Conservation (phyloP, 2,113 vertebrate species). For the Prunella himalayana region DNA sequence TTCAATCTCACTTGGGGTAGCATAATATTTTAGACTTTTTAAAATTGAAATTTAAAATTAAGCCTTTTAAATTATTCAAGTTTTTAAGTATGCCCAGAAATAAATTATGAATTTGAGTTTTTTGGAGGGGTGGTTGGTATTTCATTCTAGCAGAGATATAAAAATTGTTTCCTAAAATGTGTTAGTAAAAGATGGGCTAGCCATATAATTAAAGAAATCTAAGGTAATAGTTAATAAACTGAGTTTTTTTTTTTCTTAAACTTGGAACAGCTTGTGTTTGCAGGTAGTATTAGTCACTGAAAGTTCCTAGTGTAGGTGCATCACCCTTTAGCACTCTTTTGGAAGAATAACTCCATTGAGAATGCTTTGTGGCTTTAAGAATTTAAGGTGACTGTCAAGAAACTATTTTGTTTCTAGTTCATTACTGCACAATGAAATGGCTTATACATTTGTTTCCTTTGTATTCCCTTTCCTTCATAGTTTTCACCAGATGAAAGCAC, state of each 20-base stretch:
- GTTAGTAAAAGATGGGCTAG: not conserved
- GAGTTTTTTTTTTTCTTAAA: fast-evolving
- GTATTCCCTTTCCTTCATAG: not conserved
- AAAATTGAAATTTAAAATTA: not conserved
- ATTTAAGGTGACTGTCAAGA: not conserved
- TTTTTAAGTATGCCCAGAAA: not conserved
- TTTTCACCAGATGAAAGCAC: not conserved
- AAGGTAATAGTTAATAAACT: not conserved
- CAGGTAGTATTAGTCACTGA: not conserved
- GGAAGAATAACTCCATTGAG: not conserved
- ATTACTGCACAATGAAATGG: not conserved
- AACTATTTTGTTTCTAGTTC: not conserved
- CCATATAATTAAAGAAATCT: not conserved
- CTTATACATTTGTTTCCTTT: not conserved
- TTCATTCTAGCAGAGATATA: not conserved
- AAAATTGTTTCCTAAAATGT: not conserved
- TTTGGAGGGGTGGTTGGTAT: not conserved
- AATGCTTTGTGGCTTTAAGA: not conserved
- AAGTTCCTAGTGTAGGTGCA: not conserved
- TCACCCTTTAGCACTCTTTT: not conserved
- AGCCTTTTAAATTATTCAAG: not conserved
- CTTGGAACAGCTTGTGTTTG: not conserved
- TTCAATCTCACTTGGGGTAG: not conserved
- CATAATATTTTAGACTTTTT: not conserved
- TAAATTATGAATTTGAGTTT: not conserved